Base-by-base conservation (phyloP, 2,113 vertebrate species). In the Tichodroma muraria region DNA sequence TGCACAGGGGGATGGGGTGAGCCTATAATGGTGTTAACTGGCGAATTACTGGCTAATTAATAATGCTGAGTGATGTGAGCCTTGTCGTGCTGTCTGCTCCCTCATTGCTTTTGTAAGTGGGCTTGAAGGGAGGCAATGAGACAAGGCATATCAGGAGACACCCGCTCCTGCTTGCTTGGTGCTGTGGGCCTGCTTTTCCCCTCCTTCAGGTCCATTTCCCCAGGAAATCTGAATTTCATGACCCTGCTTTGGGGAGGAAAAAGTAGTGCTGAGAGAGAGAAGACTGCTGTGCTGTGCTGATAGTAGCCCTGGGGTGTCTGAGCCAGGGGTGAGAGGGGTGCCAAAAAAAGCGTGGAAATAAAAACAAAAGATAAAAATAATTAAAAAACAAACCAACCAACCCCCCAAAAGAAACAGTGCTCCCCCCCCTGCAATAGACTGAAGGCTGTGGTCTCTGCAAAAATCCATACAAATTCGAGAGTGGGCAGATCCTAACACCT, bases 41-140 rank as follows among this genome's bases (percentile, higher is more conserved):
- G 64, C 0, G 40, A 94, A 90, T 96, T 95, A 87, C 90, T 78
- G 81, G 66, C 82, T 94, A 93, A 93, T 97, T 97, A 96, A 95
- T 97, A 95, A 95, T 7, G 18, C 73, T 90, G 90, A 83, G 88
- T 6, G 12, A 88, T 8, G 37, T 3, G 61, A 96, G 96, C 94
- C 93, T 97, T 52, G 76, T 90, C 77, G 80, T 92, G 76, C 96
- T 96, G 89, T 96, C 86, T 95, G 82, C 87, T 97, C 95, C 95
- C 94, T 97, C 94, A 95, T 96, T 97, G 95, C 93, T 89, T 87
- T 86, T 28, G 68, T 93, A 97, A 97, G 96, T 96, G 92, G 97
- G 90, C 97, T 96, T 97, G 88, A 97, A 95, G 94, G 72, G 65
- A 96, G 54, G 92, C 90, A 96, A 90, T 94, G 94, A 97, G 92